Percentiles rank a stretch among this genome's conserved stretches.
phyloP scores from a whole-genome alignment of 2,888 invertebrate species.

The Prenolepis imparis region DNA sequence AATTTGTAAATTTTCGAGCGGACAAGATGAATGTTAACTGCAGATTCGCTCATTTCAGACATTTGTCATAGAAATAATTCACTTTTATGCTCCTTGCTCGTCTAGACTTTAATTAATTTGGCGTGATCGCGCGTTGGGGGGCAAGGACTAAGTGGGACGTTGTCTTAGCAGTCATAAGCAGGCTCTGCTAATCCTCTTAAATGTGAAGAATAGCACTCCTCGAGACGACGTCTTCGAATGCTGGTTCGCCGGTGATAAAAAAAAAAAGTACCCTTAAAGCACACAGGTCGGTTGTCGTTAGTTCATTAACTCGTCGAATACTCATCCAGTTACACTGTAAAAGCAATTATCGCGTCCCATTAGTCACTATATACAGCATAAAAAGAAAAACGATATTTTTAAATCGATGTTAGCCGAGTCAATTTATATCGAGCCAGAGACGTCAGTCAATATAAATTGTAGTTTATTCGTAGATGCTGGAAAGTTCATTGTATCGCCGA shows the following conservation, averaged over 20 bases:
- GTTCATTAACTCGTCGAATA: conserved; percentile 37
- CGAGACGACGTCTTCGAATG: conserved; percentile 72
- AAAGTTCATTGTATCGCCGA: conserved; percentile 32
- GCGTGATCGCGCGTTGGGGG: conserved; percentile 35
- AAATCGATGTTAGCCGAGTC: background rate
- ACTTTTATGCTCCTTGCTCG: conserved; percentile 19
- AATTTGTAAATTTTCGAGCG: background rate
- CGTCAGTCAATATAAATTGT: conserved; percentile 2
- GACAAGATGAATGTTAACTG: background rate
- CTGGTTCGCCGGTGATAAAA: conserved; percentile 75
- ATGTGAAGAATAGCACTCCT: conserved; percentile 73
- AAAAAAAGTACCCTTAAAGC: conserved; percentile 68
- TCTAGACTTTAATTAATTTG: conserved; percentile 46
- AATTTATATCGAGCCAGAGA: background rate
- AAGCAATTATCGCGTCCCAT: conserved; percentile 68
- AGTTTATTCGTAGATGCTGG: background rate
- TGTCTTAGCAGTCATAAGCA: conserved; percentile 73
- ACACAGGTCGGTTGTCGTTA: conserved; percentile 50
- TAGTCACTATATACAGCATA: background rate
- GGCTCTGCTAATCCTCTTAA: conserved; percentile 74
- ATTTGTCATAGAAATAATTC: conserved; percentile 34
- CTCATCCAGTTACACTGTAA: conserved; percentile 55
- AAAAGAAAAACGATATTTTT: background rate
- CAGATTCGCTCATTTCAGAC: background rate
- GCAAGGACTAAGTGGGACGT: conserved; percentile 10